Base-by-base conservation (phyloP, 1,140 invertebrate species). In the Drosophila burlai region DNA sequence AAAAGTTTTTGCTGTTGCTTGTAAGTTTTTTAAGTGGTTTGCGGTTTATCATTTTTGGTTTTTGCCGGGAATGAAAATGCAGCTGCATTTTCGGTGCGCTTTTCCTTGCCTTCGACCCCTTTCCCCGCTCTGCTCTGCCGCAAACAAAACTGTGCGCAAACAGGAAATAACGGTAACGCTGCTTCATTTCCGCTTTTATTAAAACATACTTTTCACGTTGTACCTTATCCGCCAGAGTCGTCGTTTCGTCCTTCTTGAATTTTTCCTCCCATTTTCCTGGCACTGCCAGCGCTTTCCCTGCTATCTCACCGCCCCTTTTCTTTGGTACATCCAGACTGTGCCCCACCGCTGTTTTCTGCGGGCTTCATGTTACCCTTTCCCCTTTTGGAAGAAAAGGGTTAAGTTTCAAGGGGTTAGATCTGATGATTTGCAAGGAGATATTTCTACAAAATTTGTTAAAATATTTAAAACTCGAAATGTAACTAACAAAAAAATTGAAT, bases 141-240 rank as follows among this genome's bases (percentile, higher is more conserved):
- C 85, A 80, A 90, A 90, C 82, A 85, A 74, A 90, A 90, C 86
- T 91, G 79, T 72, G 79, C 79, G 68, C 79, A 82, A 91, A 85
- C 86, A 85, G 85, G 85, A 90, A 90, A 90, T 90, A 91, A 90
- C 82, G 85, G 85, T 90, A 90, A 85, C 85, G 85, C 82, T 85
- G 85, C 79, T 91, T 90, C 85, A 90, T 90, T 91, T 90, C 85
- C 85, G 86, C 82, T 91, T 90, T 90, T 90, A 90, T 90, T 90
- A 90, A 90, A 90, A 90, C 85, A 90, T 90, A 90, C 85, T 90
- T 90, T 90, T 77, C 79, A 67, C 85, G 85, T 91, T 85, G 78
- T 89, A 85, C 83, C 85, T 82, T 83, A 90, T 90, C 81, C 86
- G 81, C 58, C 71, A 38, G 54, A 31, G 47, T 29, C 76, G 36